phyloP scores from a whole-genome alignment of 1,140 invertebrate species.

The Apis laboriosa region DNA sequence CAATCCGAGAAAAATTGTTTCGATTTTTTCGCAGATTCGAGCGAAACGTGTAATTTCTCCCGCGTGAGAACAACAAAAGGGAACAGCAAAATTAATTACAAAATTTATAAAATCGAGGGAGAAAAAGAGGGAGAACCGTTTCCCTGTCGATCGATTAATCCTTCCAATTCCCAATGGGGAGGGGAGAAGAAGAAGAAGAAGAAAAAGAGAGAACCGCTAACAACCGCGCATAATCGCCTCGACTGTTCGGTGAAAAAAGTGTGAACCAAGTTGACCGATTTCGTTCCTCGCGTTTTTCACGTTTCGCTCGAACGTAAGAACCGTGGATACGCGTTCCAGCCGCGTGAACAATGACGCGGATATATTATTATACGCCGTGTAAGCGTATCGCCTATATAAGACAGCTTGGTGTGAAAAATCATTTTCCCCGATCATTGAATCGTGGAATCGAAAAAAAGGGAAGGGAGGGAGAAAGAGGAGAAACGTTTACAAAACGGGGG shows the following conservation, averaged over 20 bases:
- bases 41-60: too few species aligned
- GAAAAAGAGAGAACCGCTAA: not conserved
- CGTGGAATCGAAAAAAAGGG: not conserved
- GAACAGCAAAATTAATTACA: too few species aligned
- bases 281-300: not conserved
- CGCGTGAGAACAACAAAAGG: too few species aligned
- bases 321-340: too few species aligned
- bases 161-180: not conserved
- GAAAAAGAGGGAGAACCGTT: not conserved
- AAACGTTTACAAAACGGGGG: not conserved
- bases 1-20: too few species aligned
- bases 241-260: slow-evolving; percentile 8
- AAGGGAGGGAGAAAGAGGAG: not conserved
- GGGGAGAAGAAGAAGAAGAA: not conserved
- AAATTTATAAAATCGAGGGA: too few species aligned
- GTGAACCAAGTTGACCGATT: slow-evolving; percentile 24
- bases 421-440: not conserved
- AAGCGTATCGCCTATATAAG: too few species aligned
- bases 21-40: too few species aligned
- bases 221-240: not conserved
- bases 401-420: not conserved
- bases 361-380: too few species aligned
- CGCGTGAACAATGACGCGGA: not conserved
- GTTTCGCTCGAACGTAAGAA: not conserved
- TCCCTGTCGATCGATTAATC: not conserved